These are phyloP conservation scores for Trichogramma evanescens DNA, from an alignment of 2,888 invertebrate genomes.

Conservation along the genomic window DNA sequence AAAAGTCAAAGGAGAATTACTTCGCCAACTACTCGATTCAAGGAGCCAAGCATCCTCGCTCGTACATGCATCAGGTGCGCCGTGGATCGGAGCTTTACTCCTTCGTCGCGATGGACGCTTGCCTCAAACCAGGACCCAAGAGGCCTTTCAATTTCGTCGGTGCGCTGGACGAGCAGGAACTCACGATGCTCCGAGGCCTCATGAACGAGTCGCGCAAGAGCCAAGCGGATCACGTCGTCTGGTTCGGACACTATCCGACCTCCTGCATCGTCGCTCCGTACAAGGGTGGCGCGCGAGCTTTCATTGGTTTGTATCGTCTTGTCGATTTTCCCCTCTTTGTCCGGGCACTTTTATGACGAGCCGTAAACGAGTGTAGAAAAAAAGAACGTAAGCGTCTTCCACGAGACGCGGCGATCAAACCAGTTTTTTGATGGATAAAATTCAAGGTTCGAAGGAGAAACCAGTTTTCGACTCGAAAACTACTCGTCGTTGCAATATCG, in stretches of 20 bases:
- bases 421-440: not conserved
- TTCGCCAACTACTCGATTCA: conserved; percentile 74
- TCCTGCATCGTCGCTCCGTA: conserved; percentile 68
- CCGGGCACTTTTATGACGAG: not conserved
- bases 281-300: conserved; percentile 49
- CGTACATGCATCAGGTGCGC: conserved; percentile 62
- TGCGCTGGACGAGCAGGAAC: conserved; percentile 55
- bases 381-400: not conserved
- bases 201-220: conserved; percentile 51
- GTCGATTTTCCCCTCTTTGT: not conserved
- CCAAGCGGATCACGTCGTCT: conserved; percentile 58
- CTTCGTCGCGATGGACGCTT: conserved; percentile 84
- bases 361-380: not conserved
- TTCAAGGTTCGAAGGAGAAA: not conserved
- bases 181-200: conserved; percentile 53
- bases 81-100: conserved; percentile 59
- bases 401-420: not conserved
- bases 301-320: conserved; percentile 34
- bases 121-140: conserved; percentile 76
- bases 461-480: no score
- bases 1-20: conserved; percentile 65
- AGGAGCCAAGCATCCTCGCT: conserved; percentile 61
- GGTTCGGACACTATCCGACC: conserved; percentile 90
- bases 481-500: no score
- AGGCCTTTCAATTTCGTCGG: conserved; percentile 90